These are phyloP conservation scores for Drosophila novamexicana DNA, from an alignment of 1,140 invertebrate species.

Conservation along the genomic window DNA sequence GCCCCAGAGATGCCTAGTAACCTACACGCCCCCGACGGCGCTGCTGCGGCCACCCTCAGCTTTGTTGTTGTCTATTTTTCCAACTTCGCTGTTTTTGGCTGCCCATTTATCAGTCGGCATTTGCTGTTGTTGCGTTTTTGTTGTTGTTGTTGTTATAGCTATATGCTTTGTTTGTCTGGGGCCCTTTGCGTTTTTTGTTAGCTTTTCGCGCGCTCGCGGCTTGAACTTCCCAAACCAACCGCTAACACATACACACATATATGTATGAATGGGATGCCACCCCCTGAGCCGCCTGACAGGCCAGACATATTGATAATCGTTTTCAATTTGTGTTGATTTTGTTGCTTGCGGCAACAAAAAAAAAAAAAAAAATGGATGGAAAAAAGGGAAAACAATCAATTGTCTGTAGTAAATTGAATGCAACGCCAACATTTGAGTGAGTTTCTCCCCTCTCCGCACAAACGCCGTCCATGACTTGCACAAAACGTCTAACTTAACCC, in stretches of 20 bases:
- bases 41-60: conserved; percentile 3
- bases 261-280: conserved; percentile 2
- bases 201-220: conserved; percentile 67
- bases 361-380: conserved; percentile 10
- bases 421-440: conserved; percentile 36
- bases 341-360: conserved; percentile 26
- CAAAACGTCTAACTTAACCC: conserved; percentile 37
- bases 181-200: conserved; percentile 58
- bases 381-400: conserved; percentile 61
- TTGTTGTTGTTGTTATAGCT: conserved; percentile 18
- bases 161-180: conserved; percentile 28
- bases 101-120: conserved; percentile 72
- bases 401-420: conserved; percentile 74
- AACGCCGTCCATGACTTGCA: conserved; percentile 43
- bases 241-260: neutral
- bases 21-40: neutral
- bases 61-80: conserved; percentile 38
- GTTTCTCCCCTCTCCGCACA: neutral
- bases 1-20: conserved; percentile 46
- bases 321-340: conserved; percentile 69
- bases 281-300: conserved; percentile 43
- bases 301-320: conserved; percentile 76
- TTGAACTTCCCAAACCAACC: conserved; percentile 3
- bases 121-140: conserved; percentile 7
- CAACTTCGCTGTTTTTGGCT: conserved; percentile 31